Conservation (phyloP, 2,888 invertebrate species). For the Ormyrus nitidulus region DNA sequence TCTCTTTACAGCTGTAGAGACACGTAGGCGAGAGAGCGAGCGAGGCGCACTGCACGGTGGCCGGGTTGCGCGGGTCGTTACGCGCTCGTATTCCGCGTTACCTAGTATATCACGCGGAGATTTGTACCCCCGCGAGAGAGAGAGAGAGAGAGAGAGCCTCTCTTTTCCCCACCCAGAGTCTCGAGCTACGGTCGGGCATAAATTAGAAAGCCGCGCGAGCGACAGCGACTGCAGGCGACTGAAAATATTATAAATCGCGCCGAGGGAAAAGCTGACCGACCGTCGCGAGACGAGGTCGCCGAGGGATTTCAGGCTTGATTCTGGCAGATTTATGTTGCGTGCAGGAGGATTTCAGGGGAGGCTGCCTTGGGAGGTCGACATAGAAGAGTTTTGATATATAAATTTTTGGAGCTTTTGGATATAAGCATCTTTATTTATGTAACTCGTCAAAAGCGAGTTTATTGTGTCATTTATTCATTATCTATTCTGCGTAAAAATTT, state of each 20-base stretch:
- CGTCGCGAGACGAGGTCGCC: neutral
- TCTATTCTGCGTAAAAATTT: too few relatives aligned
- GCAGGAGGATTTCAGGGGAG: too few relatives aligned
- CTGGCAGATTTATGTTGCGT: neutral
- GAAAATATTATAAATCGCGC: neutral
- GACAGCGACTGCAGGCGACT: too few relatives aligned
- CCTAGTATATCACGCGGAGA: constrained; percentile 45
- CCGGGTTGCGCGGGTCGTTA: constrained; percentile 37
- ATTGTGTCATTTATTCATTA: too few relatives aligned
- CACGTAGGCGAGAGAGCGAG: too few relatives aligned
- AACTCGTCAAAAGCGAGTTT: too few relatives aligned
- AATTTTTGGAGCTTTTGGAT: too few relatives aligned
- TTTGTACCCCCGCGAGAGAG: constrained; percentile 20
- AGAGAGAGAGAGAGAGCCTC: neutral
- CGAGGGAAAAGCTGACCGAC: neutral
- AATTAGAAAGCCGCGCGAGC: constrained; percentile 43
- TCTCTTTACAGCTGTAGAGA: constrained; percentile 33
- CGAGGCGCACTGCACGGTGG: constrained; percentile 7
- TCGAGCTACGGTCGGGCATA: constrained; percentile 1
- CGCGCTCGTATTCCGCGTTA: constrained; percentile 41
- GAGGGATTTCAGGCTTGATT: neutral
- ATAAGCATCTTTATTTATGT: too few relatives aligned
- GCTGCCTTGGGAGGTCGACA: too few relatives aligned
- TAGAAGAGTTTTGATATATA: too few relatives aligned
- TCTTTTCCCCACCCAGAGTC: neutral